Percentiles rank a stretch among this genome's conserved stretches.
phyloP scores from a whole-genome alignment of 2,797 vertebrate species.

The Brachyrhaphis roseni region DNA sequence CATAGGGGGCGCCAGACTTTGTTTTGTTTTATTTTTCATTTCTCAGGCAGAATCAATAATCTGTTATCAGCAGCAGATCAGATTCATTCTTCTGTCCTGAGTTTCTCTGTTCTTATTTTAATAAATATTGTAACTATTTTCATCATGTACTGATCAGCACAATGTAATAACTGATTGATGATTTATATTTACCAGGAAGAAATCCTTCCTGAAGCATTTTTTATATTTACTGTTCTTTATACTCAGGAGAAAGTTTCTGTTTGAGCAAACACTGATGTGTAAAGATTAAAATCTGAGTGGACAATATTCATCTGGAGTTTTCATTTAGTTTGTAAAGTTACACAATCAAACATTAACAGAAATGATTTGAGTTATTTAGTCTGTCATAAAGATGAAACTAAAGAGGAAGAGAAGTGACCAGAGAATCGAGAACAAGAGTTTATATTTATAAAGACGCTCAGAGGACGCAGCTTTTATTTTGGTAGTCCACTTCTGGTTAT shows the following conservation, averaged over 20 bases:
- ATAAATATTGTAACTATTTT: not conserved
- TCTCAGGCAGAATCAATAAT: not conserved
- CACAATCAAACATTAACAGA: no score
- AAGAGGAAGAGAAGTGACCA: no score
- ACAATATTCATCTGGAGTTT: not conserved
- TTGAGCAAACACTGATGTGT: not conserved
- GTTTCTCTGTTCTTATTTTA: not conserved
- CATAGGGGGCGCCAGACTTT: constrained; percentile 4
- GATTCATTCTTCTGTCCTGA: not conserved
- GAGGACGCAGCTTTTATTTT: no score
- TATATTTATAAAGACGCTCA: no score
- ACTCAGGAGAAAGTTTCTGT: constrained; percentile 14
- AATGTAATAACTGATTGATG: not conserved
- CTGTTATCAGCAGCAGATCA: not conserved
- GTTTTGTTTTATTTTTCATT: not conserved
- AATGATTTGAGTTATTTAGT: no score
- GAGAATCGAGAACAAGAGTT: no score
- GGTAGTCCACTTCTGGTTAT: no score
- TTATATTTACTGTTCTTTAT: constrained; percentile 12
- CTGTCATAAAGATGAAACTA: no score
- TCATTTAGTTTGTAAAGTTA: not conserved
- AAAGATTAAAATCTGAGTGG: not conserved
- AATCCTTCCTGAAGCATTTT: not conserved
- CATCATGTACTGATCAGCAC: constrained; percentile 6
- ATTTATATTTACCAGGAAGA: not conserved